These are phyloP conservation scores for Gymnothorax reevesii DNA, from an alignment of 2,797 vertebrate species.

Conservation along the genomic window DNA sequence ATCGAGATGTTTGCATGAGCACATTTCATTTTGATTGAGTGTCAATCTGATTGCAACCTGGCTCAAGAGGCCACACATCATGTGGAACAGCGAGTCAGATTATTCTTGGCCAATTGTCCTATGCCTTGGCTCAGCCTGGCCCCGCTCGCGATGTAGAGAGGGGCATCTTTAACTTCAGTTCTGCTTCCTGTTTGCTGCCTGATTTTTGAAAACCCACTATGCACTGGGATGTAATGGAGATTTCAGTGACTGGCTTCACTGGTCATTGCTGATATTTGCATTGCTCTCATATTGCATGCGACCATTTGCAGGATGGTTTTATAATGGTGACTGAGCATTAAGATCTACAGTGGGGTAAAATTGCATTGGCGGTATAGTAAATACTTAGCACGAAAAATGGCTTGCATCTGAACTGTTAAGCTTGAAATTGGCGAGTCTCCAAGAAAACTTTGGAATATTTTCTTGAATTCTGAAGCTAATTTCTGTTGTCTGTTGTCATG, in stretches of 20 bases:
- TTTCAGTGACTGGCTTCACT: not conserved
- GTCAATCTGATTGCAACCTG: too few relatives aligned
- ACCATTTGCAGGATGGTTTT: not conserved
- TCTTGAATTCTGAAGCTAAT: not conserved
- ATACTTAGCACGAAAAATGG: not conserved
- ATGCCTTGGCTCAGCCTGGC: not conserved
- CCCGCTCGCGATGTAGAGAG: not conserved
- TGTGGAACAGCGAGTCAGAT: not conserved
- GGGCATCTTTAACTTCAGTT: not conserved
- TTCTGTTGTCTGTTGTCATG: not conserved
- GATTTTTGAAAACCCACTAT: not conserved
- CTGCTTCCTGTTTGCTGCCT: not conserved
- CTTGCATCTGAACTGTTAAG: not conserved
- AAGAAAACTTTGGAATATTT: not conserved
- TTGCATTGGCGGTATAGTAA: not conserved
- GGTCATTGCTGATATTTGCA: not conserved
- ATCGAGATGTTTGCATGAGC: too few relatives aligned
- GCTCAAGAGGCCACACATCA: too few relatives aligned
- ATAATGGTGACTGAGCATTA: not conserved
- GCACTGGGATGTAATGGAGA: not conserved
- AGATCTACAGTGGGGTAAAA: not conserved
- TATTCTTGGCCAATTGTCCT: not conserved
- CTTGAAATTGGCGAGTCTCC: not conserved
- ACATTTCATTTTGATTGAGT: too few relatives aligned
- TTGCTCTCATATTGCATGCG: not conserved